A percentile compares a stretch with the other conserved stretches of the same genome.
Evolutionary conservation across 2,888 invertebrate genomes (phyloP).

Genomic region (Schrankia costaestrigalis): DNA sequence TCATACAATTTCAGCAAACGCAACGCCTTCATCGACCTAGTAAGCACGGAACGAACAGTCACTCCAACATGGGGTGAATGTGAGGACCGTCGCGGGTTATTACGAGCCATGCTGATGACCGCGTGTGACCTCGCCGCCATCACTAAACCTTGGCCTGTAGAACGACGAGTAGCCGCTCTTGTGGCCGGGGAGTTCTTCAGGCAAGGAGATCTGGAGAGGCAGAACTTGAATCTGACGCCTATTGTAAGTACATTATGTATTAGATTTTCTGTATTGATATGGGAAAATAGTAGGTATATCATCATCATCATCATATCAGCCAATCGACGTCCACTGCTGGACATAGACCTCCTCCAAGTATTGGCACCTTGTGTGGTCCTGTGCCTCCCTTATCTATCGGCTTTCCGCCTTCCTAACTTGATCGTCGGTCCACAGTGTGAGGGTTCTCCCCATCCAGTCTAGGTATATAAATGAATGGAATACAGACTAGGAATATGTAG

Average conservation of each 20-base stretch:
- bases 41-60: slow-evolving; percentile 64
- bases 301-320: too few relatives aligned
- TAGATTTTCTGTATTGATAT: too few relatives aligned
- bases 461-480: too few relatives aligned
- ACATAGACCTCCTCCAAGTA: too few relatives aligned
- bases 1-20: slow-evolving; percentile 91
- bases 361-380: too few relatives aligned
- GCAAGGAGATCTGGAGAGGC: slow-evolving; percentile 94
- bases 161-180: slow-evolving; percentile 94
- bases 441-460: too few relatives aligned
- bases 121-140: slow-evolving; percentile 97
- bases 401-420: too few relatives aligned
- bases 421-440: too few relatives aligned
- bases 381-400: too few relatives aligned
- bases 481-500: too few relatives aligned
- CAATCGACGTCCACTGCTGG: too few relatives aligned
- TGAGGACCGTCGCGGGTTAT: slow-evolving; percentile 88
- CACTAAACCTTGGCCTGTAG: slow-evolving; percentile 96
- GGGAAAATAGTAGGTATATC: too few relatives aligned
- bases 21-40: slow-evolving; percentile 89
- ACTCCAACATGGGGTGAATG: slow-evolving; percentile 83
- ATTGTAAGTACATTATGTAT: slow-evolving; percentile 85
- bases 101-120: slow-evolving; percentile 96
- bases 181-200: slow-evolving; percentile 96
- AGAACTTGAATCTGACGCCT: slow-evolving; percentile 93